Conservation (phyloP, 2,113 vertebrate genomes). For the Amblyopsis rosae region DNA sequence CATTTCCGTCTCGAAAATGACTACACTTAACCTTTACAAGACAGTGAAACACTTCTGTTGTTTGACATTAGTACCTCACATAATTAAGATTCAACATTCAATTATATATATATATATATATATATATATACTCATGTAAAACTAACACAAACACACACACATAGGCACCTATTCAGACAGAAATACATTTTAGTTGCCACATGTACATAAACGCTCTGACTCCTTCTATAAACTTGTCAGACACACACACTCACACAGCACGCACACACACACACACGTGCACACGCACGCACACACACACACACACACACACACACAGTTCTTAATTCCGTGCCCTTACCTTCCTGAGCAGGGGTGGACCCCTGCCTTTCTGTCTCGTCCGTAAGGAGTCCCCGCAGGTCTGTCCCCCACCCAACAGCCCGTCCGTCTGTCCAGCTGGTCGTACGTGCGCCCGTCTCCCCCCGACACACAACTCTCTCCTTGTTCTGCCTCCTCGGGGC, state of each 20-base stretch:
- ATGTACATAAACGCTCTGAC: slow-evolving; percentile 1
- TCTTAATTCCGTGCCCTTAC: slow-evolving; percentile 46
- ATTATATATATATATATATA: too few species aligned
- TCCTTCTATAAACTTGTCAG: not conserved
- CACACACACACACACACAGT: slow-evolving; percentile 4
- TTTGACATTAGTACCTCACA: not conserved
- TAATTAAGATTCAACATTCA: not conserved
- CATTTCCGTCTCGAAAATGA: slow-evolving; percentile 22
- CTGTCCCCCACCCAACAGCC: not conserved
- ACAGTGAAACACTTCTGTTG: too few species aligned
- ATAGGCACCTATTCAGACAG: not conserved
- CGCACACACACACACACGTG: slow-evolving; percentile 9
- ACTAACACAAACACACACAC: not conserved
- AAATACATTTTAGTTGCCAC: not conserved
- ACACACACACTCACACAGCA: slow-evolving; percentile 9
- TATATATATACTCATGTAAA: too few species aligned
- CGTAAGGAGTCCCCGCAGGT: slow-evolving; percentile 13
- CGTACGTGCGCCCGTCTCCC: slow-evolving; percentile 56
- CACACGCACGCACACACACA: not conserved
- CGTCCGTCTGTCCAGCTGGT: slow-evolving; percentile 23
- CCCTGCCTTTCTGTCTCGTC: slow-evolving; percentile 28
- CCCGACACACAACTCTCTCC: slow-evolving; percentile 71
- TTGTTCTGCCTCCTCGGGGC: slow-evolving; percentile 68
- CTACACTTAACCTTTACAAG: not conserved
- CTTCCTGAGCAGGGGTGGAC: slow-evolving; percentile 63